These are phyloP conservation scores for Silurus glanis DNA, from an alignment of 2,113 vertebrate species.

Conservation along the genomic window DNA sequence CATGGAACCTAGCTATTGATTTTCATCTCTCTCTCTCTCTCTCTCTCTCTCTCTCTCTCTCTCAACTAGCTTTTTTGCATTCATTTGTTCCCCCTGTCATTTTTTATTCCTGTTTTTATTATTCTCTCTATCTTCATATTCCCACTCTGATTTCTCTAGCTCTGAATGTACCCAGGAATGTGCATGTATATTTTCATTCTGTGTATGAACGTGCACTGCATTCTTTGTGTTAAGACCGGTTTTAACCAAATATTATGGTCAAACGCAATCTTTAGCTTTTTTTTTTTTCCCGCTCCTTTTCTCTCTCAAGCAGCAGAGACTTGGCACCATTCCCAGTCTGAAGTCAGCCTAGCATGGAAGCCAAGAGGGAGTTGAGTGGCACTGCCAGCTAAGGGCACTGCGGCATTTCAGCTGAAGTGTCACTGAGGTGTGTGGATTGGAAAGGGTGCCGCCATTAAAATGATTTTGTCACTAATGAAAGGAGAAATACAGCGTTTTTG, in stretches of 20 bases:
- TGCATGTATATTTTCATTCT: background rate
- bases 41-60: constrained; percentile 27
- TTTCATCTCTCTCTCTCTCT: constrained; percentile 47
- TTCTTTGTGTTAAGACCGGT: background rate
- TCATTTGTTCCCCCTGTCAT: constrained; percentile 14
- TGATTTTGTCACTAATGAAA: constrained; percentile 38
- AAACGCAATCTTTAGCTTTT: constrained; percentile 14
- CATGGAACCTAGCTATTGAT: constrained; percentile 78
- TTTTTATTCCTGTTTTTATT: constrained; percentile 44
- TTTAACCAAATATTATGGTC: constrained; percentile 7
- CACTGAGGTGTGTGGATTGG: constrained; percentile 28
- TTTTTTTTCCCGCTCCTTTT: constrained; percentile 7
- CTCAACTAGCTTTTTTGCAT: constrained; percentile 15
- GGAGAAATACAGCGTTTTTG: constrained; percentile 22
- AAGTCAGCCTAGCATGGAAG: constrained; percentile 53
- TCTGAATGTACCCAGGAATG: constrained; percentile 2
- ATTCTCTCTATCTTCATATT: constrained; percentile 33
- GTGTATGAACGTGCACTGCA: background rate
- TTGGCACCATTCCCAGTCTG: constrained; percentile 49
- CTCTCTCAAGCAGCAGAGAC: constrained; percentile 17
- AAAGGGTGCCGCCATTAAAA: constrained; percentile 24
- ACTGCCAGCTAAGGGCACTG: constrained; percentile 58
- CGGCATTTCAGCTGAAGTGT: constrained; percentile 53
- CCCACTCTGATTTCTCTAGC: background rate
- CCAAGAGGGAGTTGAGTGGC: constrained; percentile 52